Evolutionary conservation across 2,113 vertebrate genomes (phyloP), one percentile per base, ranked within the genome.

Genomic region (Nannospalax galili): DNA sequence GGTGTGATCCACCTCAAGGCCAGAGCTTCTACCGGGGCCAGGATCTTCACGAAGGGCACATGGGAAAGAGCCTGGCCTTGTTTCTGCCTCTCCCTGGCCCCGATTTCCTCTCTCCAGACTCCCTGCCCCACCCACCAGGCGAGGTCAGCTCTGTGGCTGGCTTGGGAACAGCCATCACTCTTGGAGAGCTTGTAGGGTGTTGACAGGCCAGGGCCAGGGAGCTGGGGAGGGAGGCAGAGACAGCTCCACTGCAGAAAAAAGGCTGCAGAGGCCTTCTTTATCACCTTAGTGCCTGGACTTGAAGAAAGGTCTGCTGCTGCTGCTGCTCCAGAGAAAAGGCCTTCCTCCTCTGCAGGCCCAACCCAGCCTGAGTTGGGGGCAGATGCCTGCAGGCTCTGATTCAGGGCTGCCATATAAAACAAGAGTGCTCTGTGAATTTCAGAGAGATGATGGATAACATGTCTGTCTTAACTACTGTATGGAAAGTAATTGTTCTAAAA

Each of bases 181-280:
- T 97, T 87, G 3, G 9, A 90, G 89, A 87, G 86, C 67, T 40
- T 84, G 80, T 64, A 91, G 91, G 84, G 96, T 96, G 97, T 93
- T 97, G 97, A 98, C 97, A 97, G 94, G 95, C 56, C 24, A 90
- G 86, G 94, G 80, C 75, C 15, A 70, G 70, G 72, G 91, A 95
- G 62, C 52, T 87, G 56, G 91, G 79, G 84, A 69, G 84, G 81
- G 93, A 78, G 78, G 77, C 58, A 42, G 86, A 87, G 94, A 90
- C 70, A 88, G 74, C 7, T 22, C 48, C 32, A 52, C 20, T 89
- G 95, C 73, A 89, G 89, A 97, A 93, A 93, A 72, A 37, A 77
- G 95, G 89, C 92, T 84, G 20, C 37, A 28, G 93, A 94, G 92
- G 95, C 80, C 91, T 81, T 81, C 77, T 94, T 95, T 96, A 92